Evolutionary conservation across 1,140 invertebrate species (phyloP).

Genomic region (Lithobius niger): DNA sequence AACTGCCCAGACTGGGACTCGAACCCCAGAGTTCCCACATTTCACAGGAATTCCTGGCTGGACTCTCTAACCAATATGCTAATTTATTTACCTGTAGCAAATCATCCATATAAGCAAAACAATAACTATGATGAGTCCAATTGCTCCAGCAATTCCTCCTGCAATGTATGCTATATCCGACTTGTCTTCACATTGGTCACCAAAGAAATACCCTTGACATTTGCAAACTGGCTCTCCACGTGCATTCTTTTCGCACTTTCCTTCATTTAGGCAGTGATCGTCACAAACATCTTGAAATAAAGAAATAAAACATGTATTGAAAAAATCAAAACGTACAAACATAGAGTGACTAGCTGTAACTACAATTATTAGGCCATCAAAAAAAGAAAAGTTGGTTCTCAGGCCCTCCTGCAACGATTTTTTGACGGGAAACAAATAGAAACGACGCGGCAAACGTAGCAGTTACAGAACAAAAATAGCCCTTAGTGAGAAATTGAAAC

Average conservation of each 20-base stretch:
- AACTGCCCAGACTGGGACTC: no score
- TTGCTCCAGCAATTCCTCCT: slow-evolving; percentile 77
- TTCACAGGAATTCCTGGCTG: neutral
- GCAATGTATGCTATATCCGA: slow-evolving; percentile 90
- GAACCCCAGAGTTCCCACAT: no score
- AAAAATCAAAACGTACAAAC: slow-evolving; percentile 1
- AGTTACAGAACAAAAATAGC: no score
- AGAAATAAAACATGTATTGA: slow-evolving; percentile 13
- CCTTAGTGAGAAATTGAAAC: no score
- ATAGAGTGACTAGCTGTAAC: neutral
- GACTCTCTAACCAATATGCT: neutral
- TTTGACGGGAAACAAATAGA: no score
- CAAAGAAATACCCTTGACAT: slow-evolving; percentile 81
- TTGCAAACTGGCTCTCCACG: slow-evolving; percentile 54
- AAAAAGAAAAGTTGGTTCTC: no score
- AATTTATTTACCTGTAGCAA: slow-evolving; percentile 54
- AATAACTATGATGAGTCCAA: slow-evolving; percentile 80
- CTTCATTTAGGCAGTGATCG: slow-evolving; percentile 80
- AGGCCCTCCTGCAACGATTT: no score
- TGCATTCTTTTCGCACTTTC: slow-evolving; percentile 72
- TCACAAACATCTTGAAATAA: slow-evolving; percentile 60
- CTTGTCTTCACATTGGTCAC: slow-evolving; percentile 76
- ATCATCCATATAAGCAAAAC: slow-evolving; percentile 94
- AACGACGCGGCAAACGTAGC: no score
- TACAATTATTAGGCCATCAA: slow-evolving; percentile 4